These are phyloP conservation scores for Drosophila fulvimacula DNA, from an alignment of 2,888 invertebrate species.

Conservation along the genomic window DNA sequence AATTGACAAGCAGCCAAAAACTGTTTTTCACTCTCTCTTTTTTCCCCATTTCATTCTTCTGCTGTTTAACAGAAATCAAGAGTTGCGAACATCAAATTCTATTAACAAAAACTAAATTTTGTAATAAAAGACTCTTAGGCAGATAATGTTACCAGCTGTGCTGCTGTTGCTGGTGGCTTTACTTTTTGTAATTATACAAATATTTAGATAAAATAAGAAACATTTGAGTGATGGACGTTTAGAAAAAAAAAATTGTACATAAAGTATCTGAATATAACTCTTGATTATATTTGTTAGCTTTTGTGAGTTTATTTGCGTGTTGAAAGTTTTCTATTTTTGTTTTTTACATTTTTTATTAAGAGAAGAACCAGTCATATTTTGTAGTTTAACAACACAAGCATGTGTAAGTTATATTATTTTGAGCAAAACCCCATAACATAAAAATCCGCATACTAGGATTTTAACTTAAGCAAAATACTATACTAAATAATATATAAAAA, in stretches of 20 bases:
- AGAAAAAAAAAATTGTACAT: neutral
- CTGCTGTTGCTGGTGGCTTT: neutral
- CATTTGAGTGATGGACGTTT: neutral
- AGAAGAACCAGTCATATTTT: too few species aligned
- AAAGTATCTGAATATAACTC: neutral
- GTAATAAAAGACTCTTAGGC: neutral
- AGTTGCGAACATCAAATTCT: conserved; percentile 4
- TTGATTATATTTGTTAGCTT: neutral
- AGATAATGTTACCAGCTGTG: neutral
- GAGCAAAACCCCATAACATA: too few species aligned
- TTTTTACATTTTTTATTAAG: too few species aligned
- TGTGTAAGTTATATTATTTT: too few species aligned
- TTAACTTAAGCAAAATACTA: too few species aligned
- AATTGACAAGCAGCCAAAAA: conserved; percentile 55
- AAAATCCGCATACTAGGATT: too few species aligned
- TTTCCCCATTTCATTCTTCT: neutral
- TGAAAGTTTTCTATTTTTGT: too few species aligned
- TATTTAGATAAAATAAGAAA: neutral
- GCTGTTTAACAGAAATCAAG: conserved; percentile 7
- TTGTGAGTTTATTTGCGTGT: too few species aligned
- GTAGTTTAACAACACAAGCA: too few species aligned
- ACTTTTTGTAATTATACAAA: neutral
- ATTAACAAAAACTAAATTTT: neutral
- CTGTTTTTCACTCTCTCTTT: conserved; percentile 39
- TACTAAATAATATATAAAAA: too few species aligned